phyloP scores from a whole-genome alignment of 92 coral and sea anemone species.

The Pocillopora meandrina region DNA sequence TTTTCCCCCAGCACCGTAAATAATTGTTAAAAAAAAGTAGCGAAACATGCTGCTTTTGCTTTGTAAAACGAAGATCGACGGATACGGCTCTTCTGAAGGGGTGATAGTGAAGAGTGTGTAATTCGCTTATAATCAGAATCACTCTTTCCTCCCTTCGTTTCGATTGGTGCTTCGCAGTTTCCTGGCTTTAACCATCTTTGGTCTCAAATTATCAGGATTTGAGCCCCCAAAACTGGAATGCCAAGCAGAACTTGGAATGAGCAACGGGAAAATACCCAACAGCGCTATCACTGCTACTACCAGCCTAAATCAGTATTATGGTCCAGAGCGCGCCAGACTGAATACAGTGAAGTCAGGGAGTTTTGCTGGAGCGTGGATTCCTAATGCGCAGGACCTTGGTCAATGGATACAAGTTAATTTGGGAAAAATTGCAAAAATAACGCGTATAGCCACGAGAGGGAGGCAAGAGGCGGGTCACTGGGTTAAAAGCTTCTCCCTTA shows the following conservation, averaged over 20 bases:
- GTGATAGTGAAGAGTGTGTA: no score
- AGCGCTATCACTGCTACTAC: constrained; percentile 37
- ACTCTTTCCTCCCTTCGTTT: no score
- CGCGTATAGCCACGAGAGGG: constrained; percentile 40
- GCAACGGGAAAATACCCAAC: constrained; percentile 18
- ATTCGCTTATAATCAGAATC: no score
- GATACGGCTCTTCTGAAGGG: no score
- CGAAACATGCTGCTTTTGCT: no score
- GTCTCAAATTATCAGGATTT: neutral
- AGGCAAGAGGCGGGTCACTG: constrained; percentile 30
- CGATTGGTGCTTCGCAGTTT: no score
- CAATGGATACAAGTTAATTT: constrained; percentile 44
- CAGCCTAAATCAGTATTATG: constrained; percentile 1
- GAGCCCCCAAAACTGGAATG: constrained; percentile 22
- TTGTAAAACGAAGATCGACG: no score
- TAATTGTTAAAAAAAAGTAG: no score
- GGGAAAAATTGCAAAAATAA: constrained; percentile 12
- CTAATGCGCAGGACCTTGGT: constrained; percentile 16
- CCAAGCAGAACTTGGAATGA: constrained; percentile 44
- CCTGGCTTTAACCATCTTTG: no score
- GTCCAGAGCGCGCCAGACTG: constrained; percentile 27
- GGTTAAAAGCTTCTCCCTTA: constrained; percentile 29
- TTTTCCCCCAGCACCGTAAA: no score
- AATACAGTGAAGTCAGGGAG: constrained; percentile 1
- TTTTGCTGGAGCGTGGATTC: constrained; percentile 33